A percentile compares a stretch with the other conserved stretches of the same genome.
Conservation (phyloP, 2,113 vertebrate genomes). For the Mandrillus leucophaeus region DNA sequence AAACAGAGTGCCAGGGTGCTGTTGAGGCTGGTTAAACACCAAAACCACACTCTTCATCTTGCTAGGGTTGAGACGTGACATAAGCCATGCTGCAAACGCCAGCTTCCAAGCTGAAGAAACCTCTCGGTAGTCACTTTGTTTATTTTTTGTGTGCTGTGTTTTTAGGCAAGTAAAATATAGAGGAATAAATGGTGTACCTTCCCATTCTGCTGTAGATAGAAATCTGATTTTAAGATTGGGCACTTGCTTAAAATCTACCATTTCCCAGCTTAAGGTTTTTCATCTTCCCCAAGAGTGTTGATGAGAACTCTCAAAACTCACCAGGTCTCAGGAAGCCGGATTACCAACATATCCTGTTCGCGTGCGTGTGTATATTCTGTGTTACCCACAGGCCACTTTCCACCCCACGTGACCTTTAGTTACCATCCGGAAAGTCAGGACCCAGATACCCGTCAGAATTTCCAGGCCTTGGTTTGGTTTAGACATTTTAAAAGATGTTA, state of each 20-base stretch:
- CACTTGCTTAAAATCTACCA: conserved; percentile 47
- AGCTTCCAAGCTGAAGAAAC: conserved; percentile 58
- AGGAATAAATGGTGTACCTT: not conserved
- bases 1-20: conserved; percentile 89
- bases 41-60: conserved; percentile 86
- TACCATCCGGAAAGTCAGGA: conserved; percentile 81
- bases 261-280: conserved; percentile 63
- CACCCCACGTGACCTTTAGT: conserved; percentile 82
- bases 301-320: conserved; percentile 72
- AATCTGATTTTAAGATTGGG: conserved; percentile 52
- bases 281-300: conserved; percentile 61
- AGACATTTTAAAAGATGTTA: conserved; percentile 72
- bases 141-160: conserved; percentile 54
- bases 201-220: conserved; percentile 8
- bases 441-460: conserved; percentile 80
- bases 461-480: conserved; percentile 81
- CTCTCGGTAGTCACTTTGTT: not conserved
- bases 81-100: conserved; percentile 79
- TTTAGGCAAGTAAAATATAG: conserved; percentile 54
- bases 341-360: conserved; percentile 71
- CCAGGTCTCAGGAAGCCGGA: conserved; percentile 75
- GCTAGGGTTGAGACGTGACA: conserved; percentile 87
- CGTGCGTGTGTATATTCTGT: conserved; percentile 65
- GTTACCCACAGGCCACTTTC: conserved; percentile 81
- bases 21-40: conserved; percentile 86